These are phyloP conservation scores for Schizothorax lantsangensis DNA, from an alignment of 2,797 vertebrate genomes.

Conservation along the genomic window DNA sequence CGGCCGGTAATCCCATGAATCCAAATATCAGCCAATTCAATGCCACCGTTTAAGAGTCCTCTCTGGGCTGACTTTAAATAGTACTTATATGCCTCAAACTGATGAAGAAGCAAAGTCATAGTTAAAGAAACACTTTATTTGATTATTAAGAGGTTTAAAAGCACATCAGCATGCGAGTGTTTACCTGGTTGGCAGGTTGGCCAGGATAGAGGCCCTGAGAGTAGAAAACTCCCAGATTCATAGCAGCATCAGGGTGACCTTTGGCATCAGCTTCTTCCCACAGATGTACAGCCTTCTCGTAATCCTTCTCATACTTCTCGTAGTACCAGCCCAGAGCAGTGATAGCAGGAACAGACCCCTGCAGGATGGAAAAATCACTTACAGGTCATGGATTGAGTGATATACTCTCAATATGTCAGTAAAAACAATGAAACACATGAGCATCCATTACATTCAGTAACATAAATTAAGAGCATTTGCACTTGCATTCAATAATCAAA, in stretches of 20 bases:
- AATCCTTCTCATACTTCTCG: conserved; percentile 77
- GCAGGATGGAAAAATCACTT: conserved; percentile 2
- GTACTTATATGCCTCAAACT: conserved; percentile 79
- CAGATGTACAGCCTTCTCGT: conserved; percentile 73
- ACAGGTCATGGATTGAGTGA: neutral
- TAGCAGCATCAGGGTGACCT: conserved; percentile 76
- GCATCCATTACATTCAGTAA: neutral
- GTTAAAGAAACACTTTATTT: neutral
- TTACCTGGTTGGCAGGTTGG: conserved; percentile 73
- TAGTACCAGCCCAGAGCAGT: conserved; percentile 85
- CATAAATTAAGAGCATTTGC: neutral
- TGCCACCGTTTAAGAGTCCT: conserved; percentile 75
- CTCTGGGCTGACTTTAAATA: conserved; percentile 78
- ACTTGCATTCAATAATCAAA: neutral
- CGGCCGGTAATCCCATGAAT: conserved; percentile 74
- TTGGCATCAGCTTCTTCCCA: conserved; percentile 81
- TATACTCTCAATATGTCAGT: neutral
- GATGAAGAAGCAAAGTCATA: neutral
- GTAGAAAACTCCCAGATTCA: conserved; percentile 81
- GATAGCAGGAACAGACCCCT: conserved; percentile 81
- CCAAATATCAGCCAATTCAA: conserved; percentile 75
- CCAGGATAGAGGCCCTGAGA: conserved; percentile 79
- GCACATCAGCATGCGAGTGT: neutral
- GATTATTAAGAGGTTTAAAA: neutral
- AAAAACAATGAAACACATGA: neutral